Conservation (phyloP, 2,888 invertebrate genomes). For the Nomada fabriciana region DNA sequence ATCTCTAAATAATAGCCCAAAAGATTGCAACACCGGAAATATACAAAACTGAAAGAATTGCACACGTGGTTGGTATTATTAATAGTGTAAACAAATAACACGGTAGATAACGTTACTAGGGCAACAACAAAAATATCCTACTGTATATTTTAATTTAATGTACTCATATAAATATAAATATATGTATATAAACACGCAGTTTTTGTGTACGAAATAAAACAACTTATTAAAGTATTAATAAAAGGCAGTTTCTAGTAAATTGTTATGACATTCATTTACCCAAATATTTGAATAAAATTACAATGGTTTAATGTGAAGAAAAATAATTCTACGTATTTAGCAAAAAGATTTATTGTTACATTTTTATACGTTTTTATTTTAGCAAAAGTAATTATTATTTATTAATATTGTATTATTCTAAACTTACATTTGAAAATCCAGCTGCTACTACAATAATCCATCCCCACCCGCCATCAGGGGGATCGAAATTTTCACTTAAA, state of each 20-base stretch:
- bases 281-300: background rate
- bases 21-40: slow-evolving; percentile 88
- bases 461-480: slow-evolving; percentile 92
- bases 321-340: no score
- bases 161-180: no score
- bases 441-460: slow-evolving; percentile 91
- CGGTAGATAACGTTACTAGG: no score
- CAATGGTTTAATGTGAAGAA: background rate
- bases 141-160: background rate
- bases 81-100: background rate
- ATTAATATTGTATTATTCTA: background rate
- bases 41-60: slow-evolving; percentile 80
- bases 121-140: background rate
- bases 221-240: background rate
- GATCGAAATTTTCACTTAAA: slow-evolving; percentile 85
- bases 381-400: background rate
- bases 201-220: background rate
- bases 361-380: background rate
- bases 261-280: no score
- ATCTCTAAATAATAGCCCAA: slow-evolving; percentile 88
- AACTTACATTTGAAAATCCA: slow-evolving; percentile 90
- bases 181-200: no score
- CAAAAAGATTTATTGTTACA: background rate
- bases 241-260: background rate
- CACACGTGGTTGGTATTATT: slow-evolving; percentile 68